Percentiles rank a stretch among this genome's conserved stretches.
These are phyloP conservation scores for Watsonalla binaria DNA, from an alignment of 2,888 invertebrate species.

Conservation along the genomic window DNA sequence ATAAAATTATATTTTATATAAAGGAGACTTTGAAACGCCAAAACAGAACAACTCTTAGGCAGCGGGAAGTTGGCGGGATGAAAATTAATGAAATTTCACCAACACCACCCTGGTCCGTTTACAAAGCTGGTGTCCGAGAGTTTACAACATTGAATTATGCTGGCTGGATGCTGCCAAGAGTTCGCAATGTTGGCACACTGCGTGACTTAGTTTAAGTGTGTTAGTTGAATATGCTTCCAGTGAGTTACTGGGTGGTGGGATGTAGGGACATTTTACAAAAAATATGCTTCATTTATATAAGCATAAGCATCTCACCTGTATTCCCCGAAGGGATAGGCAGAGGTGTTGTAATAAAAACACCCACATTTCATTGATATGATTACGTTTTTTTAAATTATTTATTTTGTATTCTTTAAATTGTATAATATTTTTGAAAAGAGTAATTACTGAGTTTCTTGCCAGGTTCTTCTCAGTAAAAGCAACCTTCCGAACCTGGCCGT, in stretches of 20 bases:
- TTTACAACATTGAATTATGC: slow-evolving; percentile 26
- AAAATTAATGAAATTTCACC: slow-evolving; percentile 67
- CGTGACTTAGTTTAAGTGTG: not conserved
- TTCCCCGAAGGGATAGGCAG: too few relatives aligned
- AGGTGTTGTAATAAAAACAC: too few relatives aligned
- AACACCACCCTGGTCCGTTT: slow-evolving; percentile 31
- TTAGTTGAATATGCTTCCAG: not conserved
- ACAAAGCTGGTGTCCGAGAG: slow-evolving; percentile 32
- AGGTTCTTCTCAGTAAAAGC: too few relatives aligned
- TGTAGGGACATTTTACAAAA: too few relatives aligned
- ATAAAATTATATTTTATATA: slow-evolving; percentile 10
- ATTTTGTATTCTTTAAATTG: too few relatives aligned
- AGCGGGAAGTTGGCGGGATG: slow-evolving; percentile 47
- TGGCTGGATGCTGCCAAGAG: slow-evolving; percentile 1
- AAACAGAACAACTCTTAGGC: slow-evolving; percentile 41
- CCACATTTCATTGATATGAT: too few relatives aligned
- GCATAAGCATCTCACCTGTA: too few relatives aligned
- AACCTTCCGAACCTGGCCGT: too few relatives aligned
- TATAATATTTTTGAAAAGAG: too few relatives aligned
- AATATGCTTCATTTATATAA: too few relatives aligned
- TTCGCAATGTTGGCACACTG: not conserved
- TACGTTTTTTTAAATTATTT: too few relatives aligned
- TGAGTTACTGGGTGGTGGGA: not conserved
- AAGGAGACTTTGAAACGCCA: slow-evolving; percentile 24
- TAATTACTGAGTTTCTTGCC: too few relatives aligned